Evolutionary conservation across 2,888 invertebrate genomes (phyloP).

Genomic region (Sinodicranocentrus sp.): DNA sequence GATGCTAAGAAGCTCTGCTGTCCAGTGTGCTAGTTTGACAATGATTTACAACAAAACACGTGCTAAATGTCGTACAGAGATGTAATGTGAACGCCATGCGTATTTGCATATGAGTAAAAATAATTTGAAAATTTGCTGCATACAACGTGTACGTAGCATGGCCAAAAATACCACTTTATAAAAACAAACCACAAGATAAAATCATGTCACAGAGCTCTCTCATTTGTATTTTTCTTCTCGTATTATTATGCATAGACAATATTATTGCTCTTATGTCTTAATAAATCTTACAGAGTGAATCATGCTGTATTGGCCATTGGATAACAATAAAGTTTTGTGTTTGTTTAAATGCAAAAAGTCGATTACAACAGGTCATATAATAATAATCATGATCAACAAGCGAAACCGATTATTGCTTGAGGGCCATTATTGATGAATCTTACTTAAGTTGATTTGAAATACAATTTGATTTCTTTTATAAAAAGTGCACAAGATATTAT

Average conservation of each 20-base stretch:
- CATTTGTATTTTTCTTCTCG: conserved; percentile 31
- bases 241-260: conserved; percentile 68
- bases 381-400: conserved; percentile 53
- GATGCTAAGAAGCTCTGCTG: no score
- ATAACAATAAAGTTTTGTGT: conserved; percentile 65
- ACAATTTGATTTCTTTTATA: conserved; percentile 9
- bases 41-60: no score
- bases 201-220: conserved; percentile 13
- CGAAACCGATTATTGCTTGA: conserved; percentile 10
- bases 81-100: no score
- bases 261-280: conserved; percentile 70
- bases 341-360: conserved; percentile 63
- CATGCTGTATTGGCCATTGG: conserved; percentile 62
- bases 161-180: no score
- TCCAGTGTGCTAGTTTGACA: no score
- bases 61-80: no score
- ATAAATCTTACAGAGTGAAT: conserved; percentile 68
- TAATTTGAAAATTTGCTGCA: no score
- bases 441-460: conserved; percentile 25
- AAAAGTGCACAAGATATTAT: conserved; percentile 27
- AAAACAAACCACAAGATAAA: no score
- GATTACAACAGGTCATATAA: conserved; percentile 51
- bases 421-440: conserved; percentile 12
- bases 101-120: no score
- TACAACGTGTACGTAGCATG: no score